Evolutionary conservation across 2,888 invertebrate species (phyloP).

Genomic region (Conchocele bisecta): DNA sequence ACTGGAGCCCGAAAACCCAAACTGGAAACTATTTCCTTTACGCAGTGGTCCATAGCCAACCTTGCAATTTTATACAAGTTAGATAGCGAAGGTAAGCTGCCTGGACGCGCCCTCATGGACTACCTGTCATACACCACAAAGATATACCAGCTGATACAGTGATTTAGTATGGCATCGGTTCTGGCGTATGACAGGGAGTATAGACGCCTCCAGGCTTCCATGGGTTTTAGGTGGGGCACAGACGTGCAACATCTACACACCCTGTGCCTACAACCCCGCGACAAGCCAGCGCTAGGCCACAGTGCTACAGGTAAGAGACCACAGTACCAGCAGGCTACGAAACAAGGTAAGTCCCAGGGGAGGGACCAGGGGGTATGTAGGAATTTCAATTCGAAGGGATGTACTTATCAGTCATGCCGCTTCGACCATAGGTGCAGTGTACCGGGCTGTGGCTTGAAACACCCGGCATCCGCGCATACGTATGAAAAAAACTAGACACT

Average conservation of each 20-base stretch:
- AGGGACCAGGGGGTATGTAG: no score
- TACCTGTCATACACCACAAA: constrained; percentile 29
- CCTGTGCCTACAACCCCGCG: constrained; percentile 2
- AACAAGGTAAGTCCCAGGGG: no score
- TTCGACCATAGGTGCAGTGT: no score
- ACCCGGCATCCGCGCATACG: no score
- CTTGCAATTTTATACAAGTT: constrained; percentile 26
- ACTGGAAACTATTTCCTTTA: constrained; percentile 10
- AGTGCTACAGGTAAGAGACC: no score
- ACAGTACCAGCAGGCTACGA: no score
- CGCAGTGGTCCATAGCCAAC: constrained; percentile 35
- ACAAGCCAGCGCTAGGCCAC: no score
- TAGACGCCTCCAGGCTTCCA: constrained; percentile 7
- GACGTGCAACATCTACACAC: constrained; percentile 17
- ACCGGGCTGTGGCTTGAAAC: no score
- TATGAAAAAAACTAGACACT: no score
- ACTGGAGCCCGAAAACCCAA: constrained; percentile 26
- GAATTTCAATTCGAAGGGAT: no score
- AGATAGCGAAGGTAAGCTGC: not conserved
- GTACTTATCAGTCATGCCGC: no score
- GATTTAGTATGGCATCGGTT: constrained; percentile 12
- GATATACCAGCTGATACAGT: constrained; percentile 8
- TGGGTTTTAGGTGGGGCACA: constrained; percentile 23
- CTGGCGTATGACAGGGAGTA: constrained; percentile 28
- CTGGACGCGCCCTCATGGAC: constrained; percentile 9